These are phyloP conservation scores for Vanessa atalanta DNA, from an alignment of 1,140 invertebrate species.

Conservation along the genomic window DNA sequence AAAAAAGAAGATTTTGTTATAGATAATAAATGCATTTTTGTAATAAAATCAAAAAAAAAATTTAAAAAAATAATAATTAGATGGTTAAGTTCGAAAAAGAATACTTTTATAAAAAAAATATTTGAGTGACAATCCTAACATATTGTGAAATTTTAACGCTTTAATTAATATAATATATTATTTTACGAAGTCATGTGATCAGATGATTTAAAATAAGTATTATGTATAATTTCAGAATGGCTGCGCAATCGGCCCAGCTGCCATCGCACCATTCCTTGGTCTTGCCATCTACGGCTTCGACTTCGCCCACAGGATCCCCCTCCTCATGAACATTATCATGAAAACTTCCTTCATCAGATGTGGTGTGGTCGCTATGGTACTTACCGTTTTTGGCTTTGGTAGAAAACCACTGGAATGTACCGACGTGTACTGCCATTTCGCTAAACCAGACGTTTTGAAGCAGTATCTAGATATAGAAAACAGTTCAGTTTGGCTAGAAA, in stretches of 20 bases:
- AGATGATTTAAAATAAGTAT: not conserved
- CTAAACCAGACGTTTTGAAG: constrained; percentile 82
- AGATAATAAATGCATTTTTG: no score
- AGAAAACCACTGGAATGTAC: constrained; percentile 81
- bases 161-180: no score
- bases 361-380: constrained; percentile 82
- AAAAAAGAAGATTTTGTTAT: no score
- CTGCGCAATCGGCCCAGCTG: constrained; percentile 83
- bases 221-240: constrained; percentile 82
- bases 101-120: no score
- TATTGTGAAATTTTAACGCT: no score
- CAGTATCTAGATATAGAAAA: constrained; percentile 81
- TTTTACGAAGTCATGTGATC: no score
- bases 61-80: no score
- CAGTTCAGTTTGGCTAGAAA: constrained; percentile 80
- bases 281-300: constrained; percentile 85
- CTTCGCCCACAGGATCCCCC: constrained; percentile 83
- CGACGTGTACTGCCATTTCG: constrained; percentile 83
- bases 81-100: no score
- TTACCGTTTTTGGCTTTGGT: constrained; percentile 83
- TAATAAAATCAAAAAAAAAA: no score
- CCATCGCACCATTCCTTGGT: constrained; percentile 84
- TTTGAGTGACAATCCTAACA: no score
- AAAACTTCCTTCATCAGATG: constrained; percentile 84
- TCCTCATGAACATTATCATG: constrained; percentile 82